Evolutionary conservation across 2,113 vertebrate species (phyloP), one percentile per base, ranked within the genome.

Genomic region (Mastomys coucha): DNA sequence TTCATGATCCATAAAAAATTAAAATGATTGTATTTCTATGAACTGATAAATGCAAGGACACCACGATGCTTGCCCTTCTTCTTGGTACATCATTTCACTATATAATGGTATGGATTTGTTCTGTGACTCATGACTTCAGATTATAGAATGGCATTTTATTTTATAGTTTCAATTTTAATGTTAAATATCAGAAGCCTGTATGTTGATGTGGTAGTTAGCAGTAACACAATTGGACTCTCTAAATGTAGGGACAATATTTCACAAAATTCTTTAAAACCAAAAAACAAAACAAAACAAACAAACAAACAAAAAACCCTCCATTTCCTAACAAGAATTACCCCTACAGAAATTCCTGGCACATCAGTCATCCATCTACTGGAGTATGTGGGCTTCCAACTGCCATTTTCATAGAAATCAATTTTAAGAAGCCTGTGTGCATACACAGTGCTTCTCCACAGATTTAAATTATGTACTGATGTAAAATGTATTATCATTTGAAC

Each of bases 1-100:
- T 87, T 91, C 49, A 91, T 56, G 85, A 96, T 63, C 49, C 67
- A 78, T 87, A 77, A 96, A 56, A 70, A 39, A 65, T 91, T 90
- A 78, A 86, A 78, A 88, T 49, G 33, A 91, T 72, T 92, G 53
- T 20, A 70, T 86, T 80, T 85, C 8, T 28, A 14, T 91, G 45
- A 12, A 51, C 13, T 88, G 42, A 53, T 20, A 22, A 86, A 5
- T 58, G 42, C 16, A 16, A 6, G 45, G 45, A 84, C 0, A 17
- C 22, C 13, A 26, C n/a, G 13, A 28, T 28, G 7, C 42, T 81
- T 16, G 5, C 28, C 1, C 45, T 67, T 14, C 49, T 13, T 80
- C 28, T 3, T 5, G 36, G 0, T 17, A 7, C 17, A 72, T 93
- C 33, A 58, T 14, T 49, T 58, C 39, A 17, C 12, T 70, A 36